Evolutionary conservation across 2,888 invertebrate species (phyloP).

Genomic region (Agrochola circellaris): DNA sequence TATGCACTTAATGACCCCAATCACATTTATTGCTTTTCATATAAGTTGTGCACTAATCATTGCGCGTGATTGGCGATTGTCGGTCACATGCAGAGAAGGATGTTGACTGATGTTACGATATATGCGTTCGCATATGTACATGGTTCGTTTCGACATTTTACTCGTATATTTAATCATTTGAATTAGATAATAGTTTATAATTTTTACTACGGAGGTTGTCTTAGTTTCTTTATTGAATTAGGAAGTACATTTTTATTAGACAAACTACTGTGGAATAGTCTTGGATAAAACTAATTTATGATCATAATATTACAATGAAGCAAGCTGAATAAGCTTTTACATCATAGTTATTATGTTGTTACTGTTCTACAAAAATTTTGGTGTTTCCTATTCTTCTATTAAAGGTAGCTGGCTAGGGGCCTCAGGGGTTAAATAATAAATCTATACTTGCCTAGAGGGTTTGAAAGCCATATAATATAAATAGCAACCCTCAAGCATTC

Average conservation of each 20-base stretch:
- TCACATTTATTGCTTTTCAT: constrained; percentile 36
- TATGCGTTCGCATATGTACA: constrained; percentile 26
- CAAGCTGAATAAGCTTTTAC: neutral
- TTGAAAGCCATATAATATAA: neutral
- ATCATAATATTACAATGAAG: neutral
- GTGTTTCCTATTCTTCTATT: neutral
- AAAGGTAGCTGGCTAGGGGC: neutral
- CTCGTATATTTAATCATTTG: neutral
- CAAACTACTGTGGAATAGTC: neutral
- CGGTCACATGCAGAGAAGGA: constrained; percentile 61
- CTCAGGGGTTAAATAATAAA: too few relatives aligned
- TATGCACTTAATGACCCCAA: constrained; percentile 34
- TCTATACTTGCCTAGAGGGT: too few relatives aligned
- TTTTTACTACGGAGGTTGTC: constrained; percentile 1
- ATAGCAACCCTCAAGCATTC: too few relatives aligned
- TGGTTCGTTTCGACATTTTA: constrained; percentile 32
- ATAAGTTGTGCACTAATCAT: constrained; percentile 26
- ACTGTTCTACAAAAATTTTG: neutral
- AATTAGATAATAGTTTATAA: constrained; percentile 22
- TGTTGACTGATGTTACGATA: constrained; percentile 36
- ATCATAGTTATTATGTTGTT: neutral
- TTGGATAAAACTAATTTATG: neutral
- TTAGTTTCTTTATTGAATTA: constrained; percentile 4
- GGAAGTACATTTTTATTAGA: neutral
- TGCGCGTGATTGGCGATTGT: constrained; percentile 44